Conservation (phyloP, 2,797 vertebrate genomes). For the Erpetoichthys calabaricus region DNA sequence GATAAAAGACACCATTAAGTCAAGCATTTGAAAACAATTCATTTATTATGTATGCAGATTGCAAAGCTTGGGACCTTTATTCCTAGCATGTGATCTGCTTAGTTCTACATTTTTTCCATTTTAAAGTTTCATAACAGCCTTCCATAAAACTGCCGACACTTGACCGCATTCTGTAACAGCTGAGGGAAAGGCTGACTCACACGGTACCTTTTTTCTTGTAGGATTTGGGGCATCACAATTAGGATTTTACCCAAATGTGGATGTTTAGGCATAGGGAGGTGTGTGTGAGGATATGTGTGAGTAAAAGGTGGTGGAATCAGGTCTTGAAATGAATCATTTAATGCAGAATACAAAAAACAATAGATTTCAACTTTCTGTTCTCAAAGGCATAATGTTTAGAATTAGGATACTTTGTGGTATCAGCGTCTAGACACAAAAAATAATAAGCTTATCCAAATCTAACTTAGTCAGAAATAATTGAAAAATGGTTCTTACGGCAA, state of each 20-base stretch:
- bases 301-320: too few species aligned
- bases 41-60: background rate
- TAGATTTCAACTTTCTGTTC: too few species aligned
- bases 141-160: background rate
- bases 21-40: too few species aligned
- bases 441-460: conserved; percentile 23
- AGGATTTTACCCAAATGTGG: background rate
- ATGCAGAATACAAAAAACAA: too few species aligned
- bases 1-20: too few species aligned
- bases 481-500: background rate
- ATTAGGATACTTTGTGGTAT: conserved; percentile 18
- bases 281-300: too few species aligned
- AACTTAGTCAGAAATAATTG: background rate
- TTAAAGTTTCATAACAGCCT: background rate
- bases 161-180: conserved; percentile 28
- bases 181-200: conserved; percentile 48
- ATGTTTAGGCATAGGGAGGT: too few species aligned
- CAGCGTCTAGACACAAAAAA: conserved; percentile 50
- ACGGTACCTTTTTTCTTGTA: background rate
- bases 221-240: background rate
- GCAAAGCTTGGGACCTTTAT: background rate
- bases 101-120: conserved; percentile 1
- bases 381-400: too few species aligned
- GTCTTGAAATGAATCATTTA: too few species aligned
- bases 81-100: background rate